Evolutionary conservation across 30 jellyfish, hydroid and myxozoan species (phyloP), one percentile per base, ranked within the genome.

Genomic region (Clytia hemisphaerica): DNA sequence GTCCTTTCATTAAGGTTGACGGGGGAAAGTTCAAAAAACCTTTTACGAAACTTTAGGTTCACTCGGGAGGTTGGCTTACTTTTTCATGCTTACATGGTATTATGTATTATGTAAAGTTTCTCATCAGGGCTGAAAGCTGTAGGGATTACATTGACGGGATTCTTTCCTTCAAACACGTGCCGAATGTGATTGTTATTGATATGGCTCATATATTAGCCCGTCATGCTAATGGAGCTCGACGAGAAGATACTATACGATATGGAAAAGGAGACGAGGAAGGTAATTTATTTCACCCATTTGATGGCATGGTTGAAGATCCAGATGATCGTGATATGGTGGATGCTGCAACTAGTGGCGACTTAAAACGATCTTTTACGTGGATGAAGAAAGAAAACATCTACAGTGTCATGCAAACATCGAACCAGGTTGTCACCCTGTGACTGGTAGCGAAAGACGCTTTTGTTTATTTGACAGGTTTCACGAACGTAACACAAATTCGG

Each of bases 131-230:
- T 12, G 89, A 76, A 51, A 61, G 82, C 59, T 77, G 79, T 6
- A 31, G 91, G 14, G 91, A 63, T 48, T 77, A 47, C 25, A 34
- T 77, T 33, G 91, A 64, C 34, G 54, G 65, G 15, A 37, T 77
- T 29, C 60, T 48, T 18, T 32, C 74, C 28, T 29, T 77, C 61
- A 78, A 78, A 46, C 69, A 65, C 34, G 12, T 72, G 4, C 78
- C 83, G 14, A 78, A 66, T 45, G 51, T 78, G 1, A 36, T 68
- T 0, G 58, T 78, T 9, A 22, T 25, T 78, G 92, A 78, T 36
- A 78, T 78, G 92, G 83, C 82, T 24, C 86, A 78, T 72, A 78
- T 78, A 64, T 68, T 76, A 15, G 80, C 80, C 0, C 61, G 34
- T 9, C 74, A 37, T 65, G 60, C 6, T n/a, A 46, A 46, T 46